These are phyloP conservation scores for Napeogenes sylphis DNA, from an alignment of 2,888 invertebrate species.

Conservation along the genomic window DNA sequence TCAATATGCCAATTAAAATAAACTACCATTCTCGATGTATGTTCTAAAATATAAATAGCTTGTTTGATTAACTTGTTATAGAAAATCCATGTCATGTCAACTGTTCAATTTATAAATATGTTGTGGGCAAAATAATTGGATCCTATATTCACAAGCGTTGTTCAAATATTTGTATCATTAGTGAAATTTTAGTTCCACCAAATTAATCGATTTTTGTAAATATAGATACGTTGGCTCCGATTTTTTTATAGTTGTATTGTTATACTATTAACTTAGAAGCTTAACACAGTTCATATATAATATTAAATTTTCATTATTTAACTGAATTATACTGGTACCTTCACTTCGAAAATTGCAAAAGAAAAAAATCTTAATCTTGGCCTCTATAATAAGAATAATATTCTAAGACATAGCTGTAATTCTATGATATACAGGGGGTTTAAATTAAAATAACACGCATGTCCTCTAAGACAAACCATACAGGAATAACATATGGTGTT, in stretches of 20 bases:
- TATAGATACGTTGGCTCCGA: neutral
- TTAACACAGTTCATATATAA: too few species aligned
- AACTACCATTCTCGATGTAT: neutral
- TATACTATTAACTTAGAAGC: too few species aligned
- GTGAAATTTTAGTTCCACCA: neutral
- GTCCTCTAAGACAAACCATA: slow-evolving; percentile 27
- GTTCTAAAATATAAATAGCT: slow-evolving; percentile 1
- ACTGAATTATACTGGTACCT: too few species aligned
- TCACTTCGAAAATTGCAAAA: too few species aligned
- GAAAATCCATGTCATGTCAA: neutral
- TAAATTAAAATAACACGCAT: slow-evolving; percentile 28
- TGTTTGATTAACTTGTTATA: slow-evolving; percentile 2
- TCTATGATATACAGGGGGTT: slow-evolving; percentile 20
- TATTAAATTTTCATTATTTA: too few species aligned
- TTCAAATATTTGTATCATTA: neutral
- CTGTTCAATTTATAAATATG: neutral
- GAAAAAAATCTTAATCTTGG: too few species aligned
- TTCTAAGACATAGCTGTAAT: slow-evolving; percentile 2
- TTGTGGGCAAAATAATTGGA: slow-evolving; percentile 4
- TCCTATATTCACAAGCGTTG: neutral
- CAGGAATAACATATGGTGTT: slow-evolving; percentile 64
- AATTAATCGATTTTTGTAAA: neutral
- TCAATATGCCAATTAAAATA: slow-evolving; percentile 1
- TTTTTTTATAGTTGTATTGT: neutral
- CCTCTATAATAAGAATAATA: neutral